These are phyloP conservation scores for Drosophila meridiana DNA, from an alignment of 2,888 invertebrate genomes.

Conservation along the genomic window DNA sequence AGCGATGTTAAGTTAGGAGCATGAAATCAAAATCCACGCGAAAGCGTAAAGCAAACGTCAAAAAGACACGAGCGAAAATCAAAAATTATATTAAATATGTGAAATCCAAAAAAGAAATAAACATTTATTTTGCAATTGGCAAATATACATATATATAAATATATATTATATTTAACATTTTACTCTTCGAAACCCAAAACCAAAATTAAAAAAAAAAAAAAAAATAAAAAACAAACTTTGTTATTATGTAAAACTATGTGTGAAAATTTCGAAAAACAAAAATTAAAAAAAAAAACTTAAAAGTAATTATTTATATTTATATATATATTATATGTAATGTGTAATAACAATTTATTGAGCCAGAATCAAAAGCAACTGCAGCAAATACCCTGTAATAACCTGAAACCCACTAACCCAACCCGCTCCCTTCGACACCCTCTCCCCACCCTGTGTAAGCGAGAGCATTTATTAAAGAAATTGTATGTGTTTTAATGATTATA, in stretches of 20 bases:
- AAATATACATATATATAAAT: slow-evolving; percentile 59
- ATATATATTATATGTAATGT: slow-evolving; percentile 54
- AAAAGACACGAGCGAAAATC: slow-evolving; percentile 50
- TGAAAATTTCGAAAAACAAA: slow-evolving; percentile 44
- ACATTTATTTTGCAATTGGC: slow-evolving; percentile 72
- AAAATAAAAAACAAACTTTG: slow-evolving; percentile 53
- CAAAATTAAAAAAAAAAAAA: slow-evolving; percentile 27
- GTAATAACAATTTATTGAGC: slow-evolving; percentile 57
- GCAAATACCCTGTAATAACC: slow-evolving; percentile 15
- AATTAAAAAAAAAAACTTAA: slow-evolving; percentile 44
- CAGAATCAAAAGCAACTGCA: slow-evolving; percentile 63
- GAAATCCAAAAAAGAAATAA: slow-evolving; percentile 50
- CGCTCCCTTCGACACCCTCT: neutral
- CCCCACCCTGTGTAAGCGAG: slow-evolving; percentile 71
- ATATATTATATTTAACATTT: slow-evolving; percentile 64
- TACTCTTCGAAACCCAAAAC: slow-evolving; percentile 55
- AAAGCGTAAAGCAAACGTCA: neutral
- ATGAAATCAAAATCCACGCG: slow-evolving; percentile 60
- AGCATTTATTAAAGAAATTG: slow-evolving; percentile 79
- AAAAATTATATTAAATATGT: slow-evolving; percentile 68
- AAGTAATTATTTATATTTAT: slow-evolving; percentile 74
- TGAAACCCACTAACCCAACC: slow-evolving; percentile 12
- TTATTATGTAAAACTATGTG: slow-evolving; percentile 67
- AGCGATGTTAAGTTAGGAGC: slow-evolving; percentile 45
- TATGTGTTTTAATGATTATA: slow-evolving; percentile 82